Evolutionary conservation across 1,140 invertebrate genomes (phyloP), one percentile per base, ranked within the genome.

Genomic region (Neuroterus valhalla): DNA sequence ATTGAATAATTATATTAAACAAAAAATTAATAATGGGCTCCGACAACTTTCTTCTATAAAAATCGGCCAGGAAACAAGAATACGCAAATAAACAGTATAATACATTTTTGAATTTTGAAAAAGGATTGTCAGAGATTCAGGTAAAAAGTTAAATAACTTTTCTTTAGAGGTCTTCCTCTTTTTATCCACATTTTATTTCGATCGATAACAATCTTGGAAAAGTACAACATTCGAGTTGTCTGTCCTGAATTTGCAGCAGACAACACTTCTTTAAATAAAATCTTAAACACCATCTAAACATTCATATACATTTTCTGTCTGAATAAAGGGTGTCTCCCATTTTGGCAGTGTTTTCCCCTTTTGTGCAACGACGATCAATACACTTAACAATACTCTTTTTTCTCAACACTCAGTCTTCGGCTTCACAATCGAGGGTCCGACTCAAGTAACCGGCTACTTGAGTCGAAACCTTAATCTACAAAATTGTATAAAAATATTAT

Each of bases 171-270:
- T 38, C 31, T 38, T 8, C 10, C 6, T 31, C 31, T 6, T 38
- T 38, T 38, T 38, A 8, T 10, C 31, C 31, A 38, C 31, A 62
- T 62, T 38, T 62, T 5, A 62, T 31, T 62, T 62, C 26, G 55
- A 62, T 26, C 55, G 26, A 62, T 62, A 62, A 62, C 55, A 62
- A 62, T 62, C 31, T 62, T 62, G 26, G n/a, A 62, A 62, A 62
- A 62, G 26, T 31, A 62, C 55, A 62, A 62, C 52, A 62, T 62
- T 62, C n/a, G 8, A 50, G 48, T 50, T 19, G 3, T 31, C 23
- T 62, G 2, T 31, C 2, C 52, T 55, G 19, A 50, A 50, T 2
- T 26, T 26, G 8, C 26, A 23, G 31, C 26, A 62, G 26, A 5
- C 26, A 62, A 38, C 26, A 6, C 31, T 26, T 15, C 8, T 15